phyloP scores from a whole-genome alignment of 2,888 invertebrate species.

The Dryadula phaetusa region DNA sequence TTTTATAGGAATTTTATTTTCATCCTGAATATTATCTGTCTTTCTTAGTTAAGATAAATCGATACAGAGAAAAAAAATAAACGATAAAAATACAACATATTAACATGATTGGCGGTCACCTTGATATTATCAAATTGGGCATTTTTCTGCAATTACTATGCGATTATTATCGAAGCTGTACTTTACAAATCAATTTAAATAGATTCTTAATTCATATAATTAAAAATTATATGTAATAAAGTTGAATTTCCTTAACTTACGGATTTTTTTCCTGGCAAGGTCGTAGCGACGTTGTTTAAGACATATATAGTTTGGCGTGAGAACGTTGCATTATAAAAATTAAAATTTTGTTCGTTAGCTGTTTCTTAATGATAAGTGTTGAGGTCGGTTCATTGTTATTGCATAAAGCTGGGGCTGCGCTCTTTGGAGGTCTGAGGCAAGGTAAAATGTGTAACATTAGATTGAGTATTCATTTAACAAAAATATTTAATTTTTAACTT shows the following conservation, averaged over 20 bases:
- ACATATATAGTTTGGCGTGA: conserved; percentile 65
- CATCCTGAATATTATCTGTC: not conserved
- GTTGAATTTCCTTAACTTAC: conserved; percentile 51
- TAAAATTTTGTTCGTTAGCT: conserved; percentile 65
- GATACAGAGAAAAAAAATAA: conserved; percentile 59
- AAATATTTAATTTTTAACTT: conserved; percentile 5
- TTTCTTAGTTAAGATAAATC: conserved; percentile 1
- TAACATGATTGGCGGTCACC: not conserved
- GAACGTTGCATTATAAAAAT: conserved; percentile 69
- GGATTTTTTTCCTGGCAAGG: conserved; percentile 55
- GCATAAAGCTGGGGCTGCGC: conserved; percentile 53
- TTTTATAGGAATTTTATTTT: not conserved
- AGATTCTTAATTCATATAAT: conserved; percentile 56
- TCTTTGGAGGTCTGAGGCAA: conserved; percentile 69
- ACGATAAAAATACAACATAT: conserved; percentile 34
- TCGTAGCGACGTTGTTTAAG: conserved; percentile 56
- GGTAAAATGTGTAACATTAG: conserved; percentile 68
- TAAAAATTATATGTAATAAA: conserved; percentile 61
- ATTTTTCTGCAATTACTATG: not conserved
- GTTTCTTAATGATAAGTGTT: conserved; percentile 69
- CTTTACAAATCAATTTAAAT: not conserved
- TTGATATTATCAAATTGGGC: conserved; percentile 10
- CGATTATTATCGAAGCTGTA: conserved; percentile 1
- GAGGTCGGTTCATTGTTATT: conserved; percentile 72
- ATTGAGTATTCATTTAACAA: conserved; percentile 46